Evolutionary conservation across 2,113 vertebrate species (phyloP).

Genomic region (Nibea coibor): DNA sequence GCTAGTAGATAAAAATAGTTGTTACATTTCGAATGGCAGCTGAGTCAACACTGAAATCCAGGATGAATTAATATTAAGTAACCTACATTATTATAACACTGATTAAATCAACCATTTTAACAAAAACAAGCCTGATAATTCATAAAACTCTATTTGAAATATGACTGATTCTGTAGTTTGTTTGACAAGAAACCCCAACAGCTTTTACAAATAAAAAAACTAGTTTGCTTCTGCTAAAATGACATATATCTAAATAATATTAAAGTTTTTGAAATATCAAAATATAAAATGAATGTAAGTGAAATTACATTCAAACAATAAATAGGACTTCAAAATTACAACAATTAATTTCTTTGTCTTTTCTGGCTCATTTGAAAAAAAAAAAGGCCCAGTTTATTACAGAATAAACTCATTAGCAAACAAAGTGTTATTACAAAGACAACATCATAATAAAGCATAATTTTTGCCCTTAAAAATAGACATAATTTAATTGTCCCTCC

Average conservation of each 20-base stretch:
- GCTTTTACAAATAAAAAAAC: constrained; percentile 12
- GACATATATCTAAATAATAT: background rate
- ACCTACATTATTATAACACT: constrained; percentile 10
- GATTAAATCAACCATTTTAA: background rate
- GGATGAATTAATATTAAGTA: background rate
- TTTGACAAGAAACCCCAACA: background rate
- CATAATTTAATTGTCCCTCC: constrained; percentile 34
- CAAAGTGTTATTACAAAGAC: background rate
- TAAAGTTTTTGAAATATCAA: constrained; percentile 32
- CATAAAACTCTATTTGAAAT: constrained; percentile 6
- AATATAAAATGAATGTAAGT: background rate
- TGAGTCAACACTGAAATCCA: background rate
- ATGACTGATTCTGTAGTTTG: constrained; percentile 22
- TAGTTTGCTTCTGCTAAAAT: constrained; percentile 17
- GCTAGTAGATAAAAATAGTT: background rate
- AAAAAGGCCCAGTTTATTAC: constrained; percentile 47
- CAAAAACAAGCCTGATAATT: constrained; percentile 1
- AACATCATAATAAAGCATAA: background rate
- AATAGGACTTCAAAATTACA: constrained; percentile 15
- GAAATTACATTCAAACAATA: constrained; percentile 28
- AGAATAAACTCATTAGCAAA: constrained; percentile 3
- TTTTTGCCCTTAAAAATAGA: constrained; percentile 20
- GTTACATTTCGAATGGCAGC: background rate
- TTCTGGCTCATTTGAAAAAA: constrained; percentile 7
- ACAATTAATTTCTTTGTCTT: background rate